Evolutionary conservation across 1,140 invertebrate species (phyloP), one percentile per base, ranked within the genome.

Genomic region (Ceratosolen solmsi): DNA sequence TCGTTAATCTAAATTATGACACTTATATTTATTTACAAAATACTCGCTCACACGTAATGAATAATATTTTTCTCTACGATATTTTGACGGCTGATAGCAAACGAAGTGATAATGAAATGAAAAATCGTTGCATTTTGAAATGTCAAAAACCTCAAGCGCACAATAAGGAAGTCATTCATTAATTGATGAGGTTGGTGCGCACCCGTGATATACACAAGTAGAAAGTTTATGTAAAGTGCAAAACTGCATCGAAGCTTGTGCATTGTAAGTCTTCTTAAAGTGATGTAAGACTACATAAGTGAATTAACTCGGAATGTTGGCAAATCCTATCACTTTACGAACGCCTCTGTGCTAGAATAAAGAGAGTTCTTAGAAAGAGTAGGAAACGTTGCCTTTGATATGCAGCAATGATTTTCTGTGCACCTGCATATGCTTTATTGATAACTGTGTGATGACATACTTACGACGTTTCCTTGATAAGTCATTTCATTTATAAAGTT

Each of bases 81-180:
- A 11, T 30, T 60, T 4, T 13, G 25, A 33, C 33, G 3, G 30
- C 3, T 3, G 15, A 63, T 20, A 3, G 15, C 11, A 30, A 33
- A 25, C 2, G 30, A 63, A n/a, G n/a, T n/a, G n/a, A n/a, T n/a
- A n/a, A n/a, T 33, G 60, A 63, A 63, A 63, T 11, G 4, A 36
- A 25, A 63, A 33, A 33, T 63, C 7, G 17, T 3, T 63, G 13
- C 60, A 63, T 63, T 9, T 63, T 27, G 13, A 72, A 33, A 46
- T 54, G 76, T 78, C 63, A 78, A 78, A 33, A 54, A 78, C 27
- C n/a, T n/a, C 63, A 33, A 68, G 41, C 60, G 4, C 25, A 46
- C 22, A 51, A n/a, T 46, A 65, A 68, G 25, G n/a, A n/a, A n/a
- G n/a, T n/a, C n/a, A n/a, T n/a, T n/a, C n/a, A n/a, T n/a, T n/a